phyloP scores from a whole-genome alignment of 2,113 vertebrate genomes.

The Sitta europaea region DNA sequence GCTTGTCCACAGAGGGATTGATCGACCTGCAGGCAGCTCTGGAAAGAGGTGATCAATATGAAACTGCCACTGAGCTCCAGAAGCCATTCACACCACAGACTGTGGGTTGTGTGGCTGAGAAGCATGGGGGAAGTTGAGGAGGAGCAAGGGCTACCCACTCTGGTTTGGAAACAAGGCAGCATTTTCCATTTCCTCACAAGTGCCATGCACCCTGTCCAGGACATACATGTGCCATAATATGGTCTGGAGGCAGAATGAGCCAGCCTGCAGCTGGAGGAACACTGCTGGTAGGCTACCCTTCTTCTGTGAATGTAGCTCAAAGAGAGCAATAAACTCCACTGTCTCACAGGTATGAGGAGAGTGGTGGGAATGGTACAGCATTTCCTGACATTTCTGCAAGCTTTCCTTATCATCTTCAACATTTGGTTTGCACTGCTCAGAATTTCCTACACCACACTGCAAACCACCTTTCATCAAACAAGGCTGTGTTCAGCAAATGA shows the following conservation, averaged over 20 bases:
- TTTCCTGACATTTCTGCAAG: neutral
- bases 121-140: accelerated
- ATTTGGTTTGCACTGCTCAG: neutral
- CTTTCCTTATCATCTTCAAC: neutral
- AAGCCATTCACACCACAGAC: neutral
- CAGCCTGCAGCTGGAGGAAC: neutral
- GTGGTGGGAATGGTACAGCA: neutral
- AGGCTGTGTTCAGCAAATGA: accelerated
- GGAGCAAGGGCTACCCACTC: neutral
- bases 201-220: accelerated
- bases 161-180: neutral
- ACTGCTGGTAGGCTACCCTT: neutral
- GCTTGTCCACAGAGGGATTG: accelerated
- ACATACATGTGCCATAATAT: accelerated
- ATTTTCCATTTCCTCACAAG: neutral
- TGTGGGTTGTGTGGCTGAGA: accelerated
- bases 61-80: neutral
- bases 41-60: accelerated
- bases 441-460: neutral
- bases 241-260: neutral
- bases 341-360: neutral
- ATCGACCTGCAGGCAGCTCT: neutral
- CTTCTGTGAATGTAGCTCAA: accelerated
- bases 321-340: neutral
- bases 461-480: neutral